Percentiles rank a stretch among this genome's conserved stretches.
Conservation (phyloP, 2,888 invertebrate species). For the Trichopoda pennipes region DNA sequence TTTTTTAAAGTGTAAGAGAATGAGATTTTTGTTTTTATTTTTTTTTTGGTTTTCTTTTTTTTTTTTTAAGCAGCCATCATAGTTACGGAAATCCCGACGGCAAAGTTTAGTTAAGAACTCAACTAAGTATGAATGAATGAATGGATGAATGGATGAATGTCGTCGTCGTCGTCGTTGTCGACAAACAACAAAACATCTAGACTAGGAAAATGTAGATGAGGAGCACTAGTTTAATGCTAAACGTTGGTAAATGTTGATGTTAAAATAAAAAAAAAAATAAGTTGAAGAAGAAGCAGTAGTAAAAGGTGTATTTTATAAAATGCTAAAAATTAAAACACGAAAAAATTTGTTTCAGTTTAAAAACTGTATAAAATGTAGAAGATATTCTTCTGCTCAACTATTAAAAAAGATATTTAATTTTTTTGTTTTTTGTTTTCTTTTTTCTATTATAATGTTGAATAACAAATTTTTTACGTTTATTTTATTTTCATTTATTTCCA, state of each 20-base stretch:
- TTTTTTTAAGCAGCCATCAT: slow-evolving; percentile 67
- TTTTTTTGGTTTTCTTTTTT: slow-evolving; percentile 5
- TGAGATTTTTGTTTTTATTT: slow-evolving; percentile 22
- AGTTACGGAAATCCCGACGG: slow-evolving; percentile 75
- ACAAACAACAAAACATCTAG: slow-evolving; percentile 46
- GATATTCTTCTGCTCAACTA: not conserved
- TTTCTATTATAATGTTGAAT: slow-evolving; percentile 24
- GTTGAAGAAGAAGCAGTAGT: slow-evolving; percentile 23
- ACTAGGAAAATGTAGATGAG: slow-evolving; percentile 33
- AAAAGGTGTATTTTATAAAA: slow-evolving; percentile 63
- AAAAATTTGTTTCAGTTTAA: slow-evolving; percentile 50
- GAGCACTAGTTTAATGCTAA: slow-evolving; percentile 52
- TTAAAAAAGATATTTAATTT: slow-evolving; percentile 23
- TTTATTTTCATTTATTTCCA: slow-evolving; percentile 22
- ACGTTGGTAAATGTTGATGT: slow-evolving; percentile 45
- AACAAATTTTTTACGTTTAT: slow-evolving; percentile 32
- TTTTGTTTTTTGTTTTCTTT: slow-evolving; percentile 7
- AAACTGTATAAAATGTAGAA: slow-evolving; percentile 3
- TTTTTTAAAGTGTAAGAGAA: slow-evolving; percentile 49
- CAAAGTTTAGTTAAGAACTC: slow-evolving; percentile 72
- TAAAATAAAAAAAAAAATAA: slow-evolving; percentile 3
- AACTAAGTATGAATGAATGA: slow-evolving; percentile 40
- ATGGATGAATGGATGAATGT: slow-evolving; percentile 32
- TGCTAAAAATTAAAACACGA: slow-evolving; percentile 57
- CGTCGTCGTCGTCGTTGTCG: slow-evolving; percentile 28